Base-by-base conservation (phyloP, 2,797 vertebrate genomes). In the Alosa sapidissima region DNA sequence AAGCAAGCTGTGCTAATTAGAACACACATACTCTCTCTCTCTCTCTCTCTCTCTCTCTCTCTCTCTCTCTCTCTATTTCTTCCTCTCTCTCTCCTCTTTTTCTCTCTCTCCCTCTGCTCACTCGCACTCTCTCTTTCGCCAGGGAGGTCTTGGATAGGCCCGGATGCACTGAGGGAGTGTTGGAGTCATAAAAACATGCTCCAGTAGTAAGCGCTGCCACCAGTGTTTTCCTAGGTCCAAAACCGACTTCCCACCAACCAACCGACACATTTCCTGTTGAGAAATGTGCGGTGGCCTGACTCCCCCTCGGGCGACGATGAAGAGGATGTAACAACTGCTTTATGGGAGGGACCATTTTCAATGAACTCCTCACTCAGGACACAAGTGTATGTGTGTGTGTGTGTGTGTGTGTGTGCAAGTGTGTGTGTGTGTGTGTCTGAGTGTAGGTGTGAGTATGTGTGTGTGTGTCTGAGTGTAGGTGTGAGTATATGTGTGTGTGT, bases 51-150 rank as follows among this genome's bases (percentile, higher is more conserved):
- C 68, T 19, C 14, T 75, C 68, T 41, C 68, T n/a, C 55, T 58
- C 47, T 68, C 33, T 82, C 49, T 10, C 36, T 45, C 55, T 58
- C 47, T 68, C 33, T 82, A 5, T 10, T 19, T 45, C 49, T 33
- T 41, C 52, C 28, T 58, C 33, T 36, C 19, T 28, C 41, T 54
- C 72, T 55, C 41, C 58, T 48, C 82, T 54, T 13, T 81, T 10
- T 83, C 55, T 75, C 75, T 65, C 82, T 54, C 85, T 81, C 45
- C 28, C 55, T 84, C 68, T 54, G 51, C 78, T 41, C 83, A 65
- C 54, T 51, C 47, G 28, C 41, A 54, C 81, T 81, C 55, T 78
- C 2, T 81, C 75, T 82, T 81, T 83, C 84, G 51, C 45, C 82
- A 41, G 68, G 68, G 68, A 75, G 68, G 68, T 75, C 68, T 75